Percentiles rank a stretch among this genome's conserved stretches.
These are phyloP conservation scores for Emydocephalus ijimae DNA, from an alignment of 2,113 vertebrate species.

Conservation along the genomic window DNA sequence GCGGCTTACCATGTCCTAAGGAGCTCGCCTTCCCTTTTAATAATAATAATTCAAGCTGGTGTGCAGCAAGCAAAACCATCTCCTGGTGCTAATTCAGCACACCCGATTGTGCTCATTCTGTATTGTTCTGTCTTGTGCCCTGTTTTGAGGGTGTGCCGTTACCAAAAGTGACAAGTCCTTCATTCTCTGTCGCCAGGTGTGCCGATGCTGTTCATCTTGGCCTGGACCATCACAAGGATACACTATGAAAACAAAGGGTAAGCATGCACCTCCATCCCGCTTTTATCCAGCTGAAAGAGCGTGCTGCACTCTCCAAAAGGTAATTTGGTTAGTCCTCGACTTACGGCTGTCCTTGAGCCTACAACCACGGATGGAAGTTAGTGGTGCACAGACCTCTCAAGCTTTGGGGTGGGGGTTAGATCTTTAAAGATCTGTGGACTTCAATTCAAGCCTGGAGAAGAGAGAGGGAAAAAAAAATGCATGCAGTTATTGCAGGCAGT, in stretches of 20 bases:
- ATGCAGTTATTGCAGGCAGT: neutral
- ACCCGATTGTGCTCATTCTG: neutral
- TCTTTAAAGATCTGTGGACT: neutral
- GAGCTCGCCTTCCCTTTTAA: neutral
- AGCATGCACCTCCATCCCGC: constrained; percentile 31
- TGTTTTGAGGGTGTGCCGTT: too few relatives aligned
- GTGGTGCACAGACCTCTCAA: neutral
- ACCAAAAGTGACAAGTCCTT: neutral
- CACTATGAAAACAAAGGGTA: constrained; percentile 82
- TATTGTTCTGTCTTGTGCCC: neutral
- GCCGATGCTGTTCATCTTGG: constrained; percentile 82
- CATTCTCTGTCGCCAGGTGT: constrained; percentile 72
- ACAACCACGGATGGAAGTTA: neutral
- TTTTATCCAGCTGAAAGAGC: neutral
- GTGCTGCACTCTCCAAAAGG: neutral
- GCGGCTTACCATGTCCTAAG: too few relatives aligned
- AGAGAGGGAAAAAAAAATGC: neutral
- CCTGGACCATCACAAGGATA: constrained; percentile 84
- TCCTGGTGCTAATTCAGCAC: neutral
- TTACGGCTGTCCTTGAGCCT: neutral
- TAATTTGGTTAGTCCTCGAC: neutral
- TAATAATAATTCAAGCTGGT: neutral
- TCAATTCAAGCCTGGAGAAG: neutral
- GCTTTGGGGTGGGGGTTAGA: neutral
- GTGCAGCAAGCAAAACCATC: neutral